phyloP scores from a whole-genome alignment of 2,888 invertebrate genomes.

The Nycteola revayana region DNA sequence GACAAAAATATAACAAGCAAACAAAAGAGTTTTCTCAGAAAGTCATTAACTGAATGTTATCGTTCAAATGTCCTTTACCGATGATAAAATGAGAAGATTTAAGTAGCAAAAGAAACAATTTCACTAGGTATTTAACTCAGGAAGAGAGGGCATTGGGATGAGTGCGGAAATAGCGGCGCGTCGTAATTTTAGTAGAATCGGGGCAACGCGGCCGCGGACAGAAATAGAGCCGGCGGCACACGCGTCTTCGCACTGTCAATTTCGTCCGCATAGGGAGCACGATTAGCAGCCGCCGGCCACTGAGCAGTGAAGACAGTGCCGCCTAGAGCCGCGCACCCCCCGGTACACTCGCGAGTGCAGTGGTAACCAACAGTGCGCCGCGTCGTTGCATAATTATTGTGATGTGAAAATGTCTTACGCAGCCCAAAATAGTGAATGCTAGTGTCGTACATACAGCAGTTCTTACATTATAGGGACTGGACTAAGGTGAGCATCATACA shows the following conservation, averaged over 20 bases:
- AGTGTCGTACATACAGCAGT: too few relatives aligned
- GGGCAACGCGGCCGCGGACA: constrained; percentile 79
- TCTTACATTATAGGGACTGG: too few relatives aligned
- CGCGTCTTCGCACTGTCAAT: constrained; percentile 74
- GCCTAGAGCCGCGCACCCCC: constrained; percentile 18
- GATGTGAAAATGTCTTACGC: constrained; percentile 34
- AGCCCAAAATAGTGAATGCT: constrained; percentile 23
- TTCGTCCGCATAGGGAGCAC: constrained; percentile 76
- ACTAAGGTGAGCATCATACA: too few relatives aligned
- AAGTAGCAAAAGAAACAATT: constrained; percentile 27
- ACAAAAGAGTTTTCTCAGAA: too few relatives aligned
- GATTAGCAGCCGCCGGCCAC: constrained; percentile 56
- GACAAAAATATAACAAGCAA: too few relatives aligned
- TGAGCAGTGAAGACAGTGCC: constrained; percentile 25
- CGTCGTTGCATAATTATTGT: constrained; percentile 56
- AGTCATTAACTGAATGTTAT: too few relatives aligned
- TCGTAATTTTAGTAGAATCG: constrained; percentile 81
- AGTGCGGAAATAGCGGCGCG: constrained; percentile 79
- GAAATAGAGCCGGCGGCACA: constrained; percentile 74
- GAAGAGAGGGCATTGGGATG: constrained; percentile 59
- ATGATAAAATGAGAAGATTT: neutral
- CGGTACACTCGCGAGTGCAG: constrained; percentile 49
- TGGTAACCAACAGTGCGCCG: constrained; percentile 34
- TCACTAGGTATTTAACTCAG: constrained; percentile 60
- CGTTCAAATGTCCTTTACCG: too few relatives aligned